Percentiles rank a stretch among this genome's conserved stretches.
Conservation (phyloP, 2,888 invertebrate genomes). For the Chironomus riparius region DNA sequence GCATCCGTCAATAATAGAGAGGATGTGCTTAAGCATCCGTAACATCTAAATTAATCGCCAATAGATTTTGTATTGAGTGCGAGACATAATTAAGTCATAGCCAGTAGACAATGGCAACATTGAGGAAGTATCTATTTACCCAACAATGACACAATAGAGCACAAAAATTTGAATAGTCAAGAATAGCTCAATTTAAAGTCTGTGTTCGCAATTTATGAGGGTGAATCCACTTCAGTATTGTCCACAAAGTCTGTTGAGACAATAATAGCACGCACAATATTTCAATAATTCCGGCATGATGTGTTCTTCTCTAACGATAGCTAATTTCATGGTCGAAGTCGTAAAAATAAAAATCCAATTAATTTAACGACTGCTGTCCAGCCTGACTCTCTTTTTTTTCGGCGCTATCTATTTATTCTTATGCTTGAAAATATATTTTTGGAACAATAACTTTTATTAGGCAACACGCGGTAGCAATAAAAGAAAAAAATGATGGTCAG, state of each 20-base stretch:
- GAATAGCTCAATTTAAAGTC: not conserved
- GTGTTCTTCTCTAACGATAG: not conserved
- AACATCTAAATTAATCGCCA: not conserved
- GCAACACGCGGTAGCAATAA: not conserved
- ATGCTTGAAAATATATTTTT: not conserved
- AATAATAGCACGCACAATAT: not conserved
- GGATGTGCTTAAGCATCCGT: not conserved
- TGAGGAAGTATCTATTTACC: not conserved
- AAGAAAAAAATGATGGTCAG: not conserved
- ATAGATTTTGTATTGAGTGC: not conserved
- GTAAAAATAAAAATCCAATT: constrained; percentile 22
- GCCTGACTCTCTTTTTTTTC: not conserved
- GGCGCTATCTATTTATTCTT: not conserved
- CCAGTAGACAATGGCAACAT: not conserved
- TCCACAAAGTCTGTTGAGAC: not conserved
- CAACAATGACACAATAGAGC: not conserved
- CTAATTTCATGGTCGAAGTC: constrained; percentile 16
- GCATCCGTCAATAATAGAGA: not conserved
- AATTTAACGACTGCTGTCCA: constrained; percentile 14
- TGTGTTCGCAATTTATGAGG: not conserved
- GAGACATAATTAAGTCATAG: not conserved
- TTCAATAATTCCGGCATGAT: not conserved
- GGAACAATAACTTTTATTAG: no score
- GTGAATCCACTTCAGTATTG: not conserved
- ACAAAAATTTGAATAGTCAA: not conserved